Base-by-base conservation (phyloP, 2,797 vertebrate genomes). In the Pyrocephalus nanus region DNA sequence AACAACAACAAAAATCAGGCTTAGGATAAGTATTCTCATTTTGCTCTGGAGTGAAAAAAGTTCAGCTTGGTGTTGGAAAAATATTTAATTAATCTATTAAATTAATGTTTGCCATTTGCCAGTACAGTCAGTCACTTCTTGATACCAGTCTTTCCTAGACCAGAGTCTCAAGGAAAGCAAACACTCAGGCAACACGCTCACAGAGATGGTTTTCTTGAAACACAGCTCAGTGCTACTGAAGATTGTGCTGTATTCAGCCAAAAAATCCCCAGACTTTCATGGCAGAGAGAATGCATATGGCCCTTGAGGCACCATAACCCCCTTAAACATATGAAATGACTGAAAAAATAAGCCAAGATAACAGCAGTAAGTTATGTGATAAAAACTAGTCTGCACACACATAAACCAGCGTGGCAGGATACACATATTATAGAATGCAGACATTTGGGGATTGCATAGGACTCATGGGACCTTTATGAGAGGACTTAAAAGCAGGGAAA, bases 211-310 rank as follows among this genome's bases (percentile, higher is more conserved):
- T 85, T 88, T 92, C 43, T 53, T 81, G 43, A 70, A 69, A 69
- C 21, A 34, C 5, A 58, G 23, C 26, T 86, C 5, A 17, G n/a
- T 45, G 36, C 32, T 80, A 22, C 57, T 40, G 47, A 81, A 70
- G 30, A 17, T 25, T 45, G 7, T 26, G 42, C 9, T 55, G 47
- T 32, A 40, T 47, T 51, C 34, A 71, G 57, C 2, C 20, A 71
- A 47, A 86, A 70, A 25, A 3, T 0, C 0, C 19, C 18, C 34
- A 69, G 55, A 45, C 36, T 53, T 85, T 12, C 3, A 0, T 30
- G 21, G 34, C 13, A 76, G 55, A 91, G 51, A 70, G 30, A 83
- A 64, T 23, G 27, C 34, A 69, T 15, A 15, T 19, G 38, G 54
- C 51, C 70, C 70, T 69, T 36, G 66, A 91, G 34, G 29, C 22